These are phyloP conservation scores for Cosmia pyralina DNA, from an alignment of 2,888 invertebrate genomes.

Conservation along the genomic window DNA sequence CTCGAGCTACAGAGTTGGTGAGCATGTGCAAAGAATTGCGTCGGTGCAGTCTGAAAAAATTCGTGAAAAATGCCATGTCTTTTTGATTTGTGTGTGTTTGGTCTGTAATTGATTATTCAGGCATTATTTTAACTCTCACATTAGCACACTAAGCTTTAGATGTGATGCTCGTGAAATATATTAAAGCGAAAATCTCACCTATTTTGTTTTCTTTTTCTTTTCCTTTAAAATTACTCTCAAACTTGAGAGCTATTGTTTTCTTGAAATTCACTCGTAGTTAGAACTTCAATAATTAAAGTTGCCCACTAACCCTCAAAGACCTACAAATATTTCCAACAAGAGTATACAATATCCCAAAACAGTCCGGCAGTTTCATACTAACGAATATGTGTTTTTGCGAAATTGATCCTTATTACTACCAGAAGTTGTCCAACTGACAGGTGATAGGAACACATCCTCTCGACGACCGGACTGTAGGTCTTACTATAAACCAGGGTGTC, in stretches of 20 bases:
- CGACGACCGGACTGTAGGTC: background rate
- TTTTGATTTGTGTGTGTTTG: background rate
- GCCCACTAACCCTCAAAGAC: background rate
- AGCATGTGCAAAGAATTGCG: background rate
- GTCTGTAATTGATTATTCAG: background rate
- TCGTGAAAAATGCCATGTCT: background rate
- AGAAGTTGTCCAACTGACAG: too few relatives aligned
- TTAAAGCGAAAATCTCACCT: background rate
- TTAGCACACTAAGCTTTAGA: background rate
- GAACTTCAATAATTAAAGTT: background rate
- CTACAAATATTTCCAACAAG: slow-evolving; percentile 9
- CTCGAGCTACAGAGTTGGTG: background rate
- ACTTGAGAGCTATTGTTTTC: background rate
- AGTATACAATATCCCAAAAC: slow-evolving; percentile 2
- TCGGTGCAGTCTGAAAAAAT: background rate
- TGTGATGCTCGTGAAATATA: background rate
- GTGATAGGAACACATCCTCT: too few relatives aligned
- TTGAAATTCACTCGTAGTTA: background rate
- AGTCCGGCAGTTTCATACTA: too few relatives aligned
- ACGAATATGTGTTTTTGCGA: too few relatives aligned
- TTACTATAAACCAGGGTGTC: slow-evolving; percentile 8
- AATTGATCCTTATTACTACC: too few relatives aligned
- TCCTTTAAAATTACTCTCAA: background rate
- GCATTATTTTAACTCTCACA: background rate
- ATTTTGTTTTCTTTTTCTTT: background rate